These are phyloP conservation scores for Gymnoscelis rufifasciata DNA, from an alignment of 2,888 invertebrate species.

Conservation along the genomic window DNA sequence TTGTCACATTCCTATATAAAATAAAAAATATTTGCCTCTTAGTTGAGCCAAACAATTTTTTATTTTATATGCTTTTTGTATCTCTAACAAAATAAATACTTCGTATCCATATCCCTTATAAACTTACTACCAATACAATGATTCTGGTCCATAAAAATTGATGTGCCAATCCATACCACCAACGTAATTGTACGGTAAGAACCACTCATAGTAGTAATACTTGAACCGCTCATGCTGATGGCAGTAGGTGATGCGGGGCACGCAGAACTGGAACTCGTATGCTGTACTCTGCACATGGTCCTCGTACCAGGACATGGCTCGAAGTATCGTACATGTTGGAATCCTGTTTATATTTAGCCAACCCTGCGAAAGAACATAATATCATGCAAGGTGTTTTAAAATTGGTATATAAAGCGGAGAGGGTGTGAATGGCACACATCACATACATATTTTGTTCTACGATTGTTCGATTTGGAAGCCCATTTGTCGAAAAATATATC, in stretches of 20 bases:
- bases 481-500: too few species aligned
- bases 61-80: too few species aligned
- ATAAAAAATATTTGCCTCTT: too few species aligned
- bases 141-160: conserved; percentile 44
- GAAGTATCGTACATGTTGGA: conserved; percentile 53
- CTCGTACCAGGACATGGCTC: conserved; percentile 35
- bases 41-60: too few species aligned
- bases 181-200: conserved; percentile 35
- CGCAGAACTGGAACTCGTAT: conserved; percentile 53
- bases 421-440: too few species aligned
- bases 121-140: too few species aligned
- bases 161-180: conserved; percentile 46
- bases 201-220: conserved; percentile 55
- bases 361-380: conserved; percentile 39
- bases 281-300: conserved; percentile 44
- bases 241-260: conserved; percentile 47
- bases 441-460: too few species aligned
- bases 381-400: neutral
- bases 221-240: conserved; percentile 39
- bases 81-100: too few species aligned
- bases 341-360: conserved; percentile 49
- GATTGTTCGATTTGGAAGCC: too few species aligned
- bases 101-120: too few species aligned
- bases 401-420: too few species aligned
- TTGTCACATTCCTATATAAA: too few species aligned